A percentile compares a stretch with the other conserved stretches of the same genome.
Conservation (phyloP, 1,140 invertebrate genomes). For the Ditylenchus dipsaci region DNA sequence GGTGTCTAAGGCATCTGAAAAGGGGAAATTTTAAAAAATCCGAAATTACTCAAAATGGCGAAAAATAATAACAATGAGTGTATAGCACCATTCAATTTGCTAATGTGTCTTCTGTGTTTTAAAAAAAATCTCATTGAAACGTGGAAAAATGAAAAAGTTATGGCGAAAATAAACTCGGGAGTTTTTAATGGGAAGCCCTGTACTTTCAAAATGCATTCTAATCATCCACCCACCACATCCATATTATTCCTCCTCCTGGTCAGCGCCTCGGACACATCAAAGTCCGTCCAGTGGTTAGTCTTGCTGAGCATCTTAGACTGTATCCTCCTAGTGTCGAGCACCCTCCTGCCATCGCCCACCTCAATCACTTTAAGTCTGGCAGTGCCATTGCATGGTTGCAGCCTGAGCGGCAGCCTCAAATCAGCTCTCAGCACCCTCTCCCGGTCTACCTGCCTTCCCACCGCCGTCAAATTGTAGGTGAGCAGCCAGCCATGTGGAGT, state of each 20-base stretch:
- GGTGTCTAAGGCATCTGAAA: too few species aligned
- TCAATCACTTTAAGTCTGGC: neutral
- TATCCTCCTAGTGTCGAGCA: neutral
- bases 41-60: too few species aligned
- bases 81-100: too few species aligned
- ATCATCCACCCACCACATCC: neutral
- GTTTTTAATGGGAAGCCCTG: too few species aligned
- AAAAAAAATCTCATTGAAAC: too few species aligned
- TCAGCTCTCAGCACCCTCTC: constrained; percentile 10
- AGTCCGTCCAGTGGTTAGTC: neutral
- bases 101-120: too few species aligned
- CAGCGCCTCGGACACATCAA: neutral
- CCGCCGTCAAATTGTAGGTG: constrained; percentile 2
- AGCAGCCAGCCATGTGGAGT: constrained; percentile 4
- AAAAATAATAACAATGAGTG: too few species aligned
- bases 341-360: neutral
- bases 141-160: too few species aligned
- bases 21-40: too few species aligned
- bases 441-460: neutral
- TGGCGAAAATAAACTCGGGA: too few species aligned
- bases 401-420: constrained; percentile 18
- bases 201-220: neutral
- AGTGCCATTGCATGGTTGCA: neutral
- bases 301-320: neutral
- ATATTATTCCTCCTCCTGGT: neutral